Evolutionary conservation across 2,113 vertebrate genomes (phyloP).

Genomic region (Nothobranchius furzeri): DNA sequence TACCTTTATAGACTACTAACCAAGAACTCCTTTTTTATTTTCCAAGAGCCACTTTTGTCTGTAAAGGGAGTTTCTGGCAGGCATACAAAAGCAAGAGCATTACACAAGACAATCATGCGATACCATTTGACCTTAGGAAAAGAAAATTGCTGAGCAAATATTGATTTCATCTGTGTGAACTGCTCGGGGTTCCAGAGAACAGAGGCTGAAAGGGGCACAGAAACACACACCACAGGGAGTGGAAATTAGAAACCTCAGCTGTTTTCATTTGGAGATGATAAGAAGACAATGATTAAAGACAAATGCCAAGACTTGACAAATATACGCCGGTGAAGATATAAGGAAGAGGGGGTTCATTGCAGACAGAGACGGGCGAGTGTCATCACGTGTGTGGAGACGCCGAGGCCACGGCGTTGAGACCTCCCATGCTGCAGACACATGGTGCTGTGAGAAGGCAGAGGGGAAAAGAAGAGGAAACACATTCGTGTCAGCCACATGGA

Average conservation of each 20-base stretch:
- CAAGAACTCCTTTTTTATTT: conserved; percentile 17
- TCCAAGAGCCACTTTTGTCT: conserved; percentile 27
- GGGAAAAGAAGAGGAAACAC: conserved; percentile 33
- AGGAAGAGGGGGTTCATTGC: conserved; percentile 18
- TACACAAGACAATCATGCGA: conserved; percentile 54
- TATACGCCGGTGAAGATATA: background rate
- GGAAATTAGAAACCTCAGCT: conserved; percentile 13
- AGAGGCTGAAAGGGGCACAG: background rate
- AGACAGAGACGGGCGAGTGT: conserved; percentile 23
- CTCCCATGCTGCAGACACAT: conserved; percentile 73
- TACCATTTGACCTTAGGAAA: conserved; percentile 55
- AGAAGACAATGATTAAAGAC: conserved; percentile 46
- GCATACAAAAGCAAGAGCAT: conserved; percentile 41
- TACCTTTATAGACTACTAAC: conserved; percentile 25
- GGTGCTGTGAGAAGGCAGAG: conserved; percentile 36
- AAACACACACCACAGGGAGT: background rate
- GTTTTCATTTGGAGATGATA: conserved; percentile 16
- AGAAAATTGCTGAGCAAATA: conserved; percentile 54
- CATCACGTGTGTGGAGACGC: conserved; percentile 41
- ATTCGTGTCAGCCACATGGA: conserved; percentile 61
- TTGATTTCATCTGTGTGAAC: conserved; percentile 41
- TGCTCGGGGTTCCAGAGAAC: background rate
- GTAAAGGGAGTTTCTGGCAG: conserved; percentile 40
- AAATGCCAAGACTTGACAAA: conserved; percentile 14
- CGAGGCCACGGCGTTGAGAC: conserved; percentile 57